These are phyloP conservation scores for Eucriotettix oculatus DNA, from an alignment of 2,888 invertebrate species.

Conservation along the genomic window DNA sequence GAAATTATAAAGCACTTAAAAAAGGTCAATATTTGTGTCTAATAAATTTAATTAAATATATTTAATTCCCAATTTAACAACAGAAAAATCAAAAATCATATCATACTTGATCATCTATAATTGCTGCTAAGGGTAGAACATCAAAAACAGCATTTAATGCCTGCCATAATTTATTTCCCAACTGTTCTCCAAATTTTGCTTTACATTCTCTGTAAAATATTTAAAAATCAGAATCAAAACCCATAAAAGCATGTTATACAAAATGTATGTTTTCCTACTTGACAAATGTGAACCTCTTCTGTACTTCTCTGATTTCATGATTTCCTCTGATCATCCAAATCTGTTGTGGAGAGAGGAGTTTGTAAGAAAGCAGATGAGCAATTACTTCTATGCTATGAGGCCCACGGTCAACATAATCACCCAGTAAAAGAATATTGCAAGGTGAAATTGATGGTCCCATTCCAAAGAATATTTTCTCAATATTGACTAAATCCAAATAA, in stretches of 20 bases:
- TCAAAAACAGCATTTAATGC: constrained; percentile 55
- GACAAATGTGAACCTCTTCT: constrained; percentile 53
- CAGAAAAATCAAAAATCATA: no score
- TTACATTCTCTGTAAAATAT: constrained; percentile 40
- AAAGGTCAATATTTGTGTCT: no score
- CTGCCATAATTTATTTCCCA: constrained; percentile 49
- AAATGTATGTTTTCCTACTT: neutral
- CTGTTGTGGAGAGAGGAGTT: constrained; percentile 45
- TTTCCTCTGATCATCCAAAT: constrained; percentile 52
- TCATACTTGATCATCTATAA: constrained; percentile 49
- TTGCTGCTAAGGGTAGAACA: constrained; percentile 51
- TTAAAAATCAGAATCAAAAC: neutral
- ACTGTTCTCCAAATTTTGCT: constrained; percentile 44
- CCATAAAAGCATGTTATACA: neutral
- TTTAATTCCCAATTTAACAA: no score
- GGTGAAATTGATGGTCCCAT: constrained; percentile 46
- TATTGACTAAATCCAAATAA: constrained; percentile 44
- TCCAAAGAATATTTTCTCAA: constrained; percentile 54
- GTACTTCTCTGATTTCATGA: constrained; percentile 57
- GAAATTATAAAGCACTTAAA: no score
- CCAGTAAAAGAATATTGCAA: constrained; percentile 48
- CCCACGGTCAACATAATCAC: constrained; percentile 64
- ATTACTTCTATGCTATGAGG: constrained; percentile 48
- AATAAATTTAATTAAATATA: no score
- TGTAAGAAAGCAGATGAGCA: constrained; percentile 51